phyloP scores from a whole-genome alignment of 2,888 invertebrate species.

The Thumatha senex region DNA sequence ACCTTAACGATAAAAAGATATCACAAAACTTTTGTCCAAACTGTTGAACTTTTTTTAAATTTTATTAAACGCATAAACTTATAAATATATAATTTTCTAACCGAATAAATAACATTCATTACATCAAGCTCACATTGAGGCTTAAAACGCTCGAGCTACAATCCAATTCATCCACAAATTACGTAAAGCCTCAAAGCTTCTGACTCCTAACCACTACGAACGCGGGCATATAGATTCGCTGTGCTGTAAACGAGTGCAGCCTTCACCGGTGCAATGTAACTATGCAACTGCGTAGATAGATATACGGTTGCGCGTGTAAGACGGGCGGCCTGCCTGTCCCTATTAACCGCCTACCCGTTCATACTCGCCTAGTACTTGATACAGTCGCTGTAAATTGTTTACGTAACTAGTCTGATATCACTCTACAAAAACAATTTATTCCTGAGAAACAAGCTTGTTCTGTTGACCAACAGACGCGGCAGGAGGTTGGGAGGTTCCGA shows the following conservation, averaged over 20 bases:
- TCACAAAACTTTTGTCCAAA: no score
- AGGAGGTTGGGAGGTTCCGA: no score
- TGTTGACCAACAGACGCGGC: no score
- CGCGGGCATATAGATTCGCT: slow-evolving; percentile 45
- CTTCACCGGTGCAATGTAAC: slow-evolving; percentile 72
- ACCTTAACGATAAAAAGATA: no score
- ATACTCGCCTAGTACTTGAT: slow-evolving; percentile 64
- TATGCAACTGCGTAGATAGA: slow-evolving; percentile 48
- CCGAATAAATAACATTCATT: slow-evolving; percentile 40
- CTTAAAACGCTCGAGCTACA: slow-evolving; percentile 55
- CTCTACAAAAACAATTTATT: no score
- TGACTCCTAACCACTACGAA: slow-evolving; percentile 53
- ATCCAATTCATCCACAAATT: slow-evolving; percentile 73
- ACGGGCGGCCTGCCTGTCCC: slow-evolving; percentile 42
- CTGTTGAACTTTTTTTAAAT: no score
- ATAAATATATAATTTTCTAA: slow-evolving; percentile 9
- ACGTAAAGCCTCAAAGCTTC: slow-evolving; percentile 73
- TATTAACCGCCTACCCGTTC: slow-evolving; percentile 33
- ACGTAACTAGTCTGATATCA: slow-evolving; percentile 12
- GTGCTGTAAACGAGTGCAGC: slow-evolving; percentile 68
- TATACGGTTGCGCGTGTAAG: slow-evolving; percentile 61
- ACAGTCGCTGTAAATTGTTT: slow-evolving; percentile 48
- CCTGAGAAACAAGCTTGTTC: no score
- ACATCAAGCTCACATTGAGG: slow-evolving; percentile 48
- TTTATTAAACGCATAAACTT: no score